Conservation (phyloP, 2,113 vertebrate genomes). For the Cettia cetti region DNA sequence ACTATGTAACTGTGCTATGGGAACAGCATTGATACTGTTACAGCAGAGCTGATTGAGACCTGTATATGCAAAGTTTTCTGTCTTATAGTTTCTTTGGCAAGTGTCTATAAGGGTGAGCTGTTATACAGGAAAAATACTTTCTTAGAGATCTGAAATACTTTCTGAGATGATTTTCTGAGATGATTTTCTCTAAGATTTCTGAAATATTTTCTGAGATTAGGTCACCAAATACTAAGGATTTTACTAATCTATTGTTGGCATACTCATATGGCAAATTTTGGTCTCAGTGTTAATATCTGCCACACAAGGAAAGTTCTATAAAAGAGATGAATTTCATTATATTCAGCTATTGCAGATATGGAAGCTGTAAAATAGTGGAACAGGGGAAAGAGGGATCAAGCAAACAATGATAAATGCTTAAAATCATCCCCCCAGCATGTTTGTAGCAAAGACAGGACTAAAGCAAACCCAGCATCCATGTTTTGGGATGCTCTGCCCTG, state of each 20-base stretch:
- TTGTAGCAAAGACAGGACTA: background rate
- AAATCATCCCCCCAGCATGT: background rate
- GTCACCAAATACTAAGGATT: conserved; percentile 17
- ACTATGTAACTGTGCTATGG: background rate
- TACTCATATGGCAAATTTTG: background rate
- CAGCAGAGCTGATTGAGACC: background rate
- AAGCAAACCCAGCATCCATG: background rate
- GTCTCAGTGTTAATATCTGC: background rate
- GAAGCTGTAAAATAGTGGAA: background rate
- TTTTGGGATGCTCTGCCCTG: background rate
- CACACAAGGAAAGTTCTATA: background rate
- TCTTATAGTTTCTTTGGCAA: background rate
- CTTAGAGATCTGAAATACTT: background rate
- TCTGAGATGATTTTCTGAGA: background rate
- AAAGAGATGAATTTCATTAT: background rate
- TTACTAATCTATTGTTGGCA: conserved; percentile 13
- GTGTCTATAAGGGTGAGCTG: background rate
- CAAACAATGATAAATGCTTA: background rate
- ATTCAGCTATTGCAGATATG: background rate
- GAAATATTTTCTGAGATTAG: conserved; percentile 12
- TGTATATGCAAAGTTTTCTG: background rate
- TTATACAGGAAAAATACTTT: background rate
- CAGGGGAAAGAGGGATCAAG: background rate
- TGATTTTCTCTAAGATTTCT: conserved; percentile 7
- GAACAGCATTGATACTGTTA: background rate